Percentiles rank a stretch among this genome's conserved stretches.
phyloP scores from a whole-genome alignment of 2,888 invertebrate genomes.

The Cephus pygmeus region DNA sequence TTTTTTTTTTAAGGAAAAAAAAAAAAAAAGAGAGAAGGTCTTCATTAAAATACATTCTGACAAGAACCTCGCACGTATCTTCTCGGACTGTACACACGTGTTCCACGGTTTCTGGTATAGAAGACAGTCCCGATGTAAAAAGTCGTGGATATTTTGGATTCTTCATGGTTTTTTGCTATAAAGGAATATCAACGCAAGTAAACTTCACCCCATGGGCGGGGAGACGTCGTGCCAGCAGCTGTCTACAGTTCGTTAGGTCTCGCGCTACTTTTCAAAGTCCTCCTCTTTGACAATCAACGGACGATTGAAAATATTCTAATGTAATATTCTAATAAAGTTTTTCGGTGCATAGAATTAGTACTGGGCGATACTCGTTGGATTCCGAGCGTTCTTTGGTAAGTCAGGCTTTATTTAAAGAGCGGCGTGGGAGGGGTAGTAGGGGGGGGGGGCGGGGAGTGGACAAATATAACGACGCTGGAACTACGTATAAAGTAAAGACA shows the following conservation, averaged over 20 bases:
- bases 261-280: neutral
- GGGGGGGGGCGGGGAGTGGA: rapidly evolving
- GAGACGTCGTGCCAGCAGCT: neutral
- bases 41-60: neutral
- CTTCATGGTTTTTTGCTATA: neutral
- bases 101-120: neutral
- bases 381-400: neutral
- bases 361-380: neutral
- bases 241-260: neutral
- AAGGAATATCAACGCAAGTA: neutral
- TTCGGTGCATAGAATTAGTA: neutral
- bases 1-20: neutral
- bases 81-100: neutral
- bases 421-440: neutral
- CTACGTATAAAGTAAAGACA: too few relatives aligned
- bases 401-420: neutral
- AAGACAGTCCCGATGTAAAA: neutral
- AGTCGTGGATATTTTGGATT: neutral
- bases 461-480: too few relatives aligned
- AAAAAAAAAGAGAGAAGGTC: neutral
- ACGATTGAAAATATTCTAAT: neutral
- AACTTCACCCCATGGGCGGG: neutral
- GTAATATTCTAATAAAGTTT: neutral
- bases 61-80: neutral
- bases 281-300: neutral